Evolutionary conservation across 2,797 vertebrate genomes (phyloP), one percentile per base, ranked within the genome.

Genomic region (Micrastur ruficollis): DNA sequence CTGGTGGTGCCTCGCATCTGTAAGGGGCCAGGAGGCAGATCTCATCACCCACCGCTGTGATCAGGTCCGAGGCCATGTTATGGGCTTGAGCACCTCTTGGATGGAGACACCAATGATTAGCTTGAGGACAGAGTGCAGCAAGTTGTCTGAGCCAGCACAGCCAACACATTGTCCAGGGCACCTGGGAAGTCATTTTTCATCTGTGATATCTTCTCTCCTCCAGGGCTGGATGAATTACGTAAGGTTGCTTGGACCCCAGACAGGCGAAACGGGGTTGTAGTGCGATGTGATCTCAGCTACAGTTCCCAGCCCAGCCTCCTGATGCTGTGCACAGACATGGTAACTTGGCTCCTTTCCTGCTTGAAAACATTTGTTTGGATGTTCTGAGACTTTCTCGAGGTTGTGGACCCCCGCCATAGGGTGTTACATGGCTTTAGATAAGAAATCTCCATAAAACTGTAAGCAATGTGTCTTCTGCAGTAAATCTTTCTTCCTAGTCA

Each of bases 401-500:
- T 44, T 74, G 89, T 96, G 89, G 91, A 85, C 93, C 74, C 94
- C 66, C 27, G 73, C 91, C 82, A 95, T 53, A 81, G 95, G 49
- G 85, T 91, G 91, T 97, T 96, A 97, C 76, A 94, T 90, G 90
- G 89, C 91, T 97, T 96, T 97, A 97, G 96, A 97, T 97, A 97
- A 97, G 96, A 95, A 97, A 95, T 95, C 82, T 95, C 94, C 85
- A 96, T 96, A 97, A 96, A 97, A 94, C 85, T 93, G 78, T 83
- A 89, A 94, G 91, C 82, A 97, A 81, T 92, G 82, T 83, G 82
- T 83, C 95, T 95, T 92, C 89, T 94, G 94, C 85, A 90, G 89
- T 97, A 97, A 97, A 97, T 97, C 96, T 96, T 91, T 86, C 88
- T 81, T 88, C 81, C 73, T 70, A 80, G 87, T 93, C 82, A 44